Conservation (phyloP, 2,797 vertebrate species). For the Rachycentron canadum region DNA sequence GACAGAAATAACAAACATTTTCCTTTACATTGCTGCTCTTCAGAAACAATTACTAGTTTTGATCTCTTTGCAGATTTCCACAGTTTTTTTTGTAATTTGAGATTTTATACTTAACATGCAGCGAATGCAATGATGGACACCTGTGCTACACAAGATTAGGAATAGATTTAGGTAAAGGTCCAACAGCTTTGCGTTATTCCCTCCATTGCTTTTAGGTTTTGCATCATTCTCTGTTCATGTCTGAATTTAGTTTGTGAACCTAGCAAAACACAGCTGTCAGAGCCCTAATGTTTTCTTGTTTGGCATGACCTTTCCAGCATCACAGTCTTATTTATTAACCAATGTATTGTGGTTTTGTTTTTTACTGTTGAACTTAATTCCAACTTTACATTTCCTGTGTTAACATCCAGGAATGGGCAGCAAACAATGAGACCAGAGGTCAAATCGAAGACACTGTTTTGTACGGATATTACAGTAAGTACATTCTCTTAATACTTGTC, state of each 20-base stretch:
- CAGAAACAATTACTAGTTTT: not conserved
- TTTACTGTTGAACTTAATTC: constrained; percentile 10
- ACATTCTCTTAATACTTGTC: constrained; percentile 34
- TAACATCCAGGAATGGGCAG: constrained; percentile 91
- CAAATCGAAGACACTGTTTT: constrained; percentile 96
- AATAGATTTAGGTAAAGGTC: constrained; percentile 29
- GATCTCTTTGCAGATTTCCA: constrained; percentile 12
- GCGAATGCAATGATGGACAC: constrained; percentile 2
- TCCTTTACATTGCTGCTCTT: constrained; percentile 4
- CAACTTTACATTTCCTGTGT: constrained; percentile 36
- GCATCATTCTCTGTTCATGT: constrained; percentile 15
- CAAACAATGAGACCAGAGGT: constrained; percentile 91
- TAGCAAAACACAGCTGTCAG: constrained; percentile 22
- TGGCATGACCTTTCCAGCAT: not conserved
- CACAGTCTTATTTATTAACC: not conserved
- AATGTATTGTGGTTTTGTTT: not conserved
- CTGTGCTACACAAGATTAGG: constrained; percentile 7
- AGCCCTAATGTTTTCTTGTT: not conserved
- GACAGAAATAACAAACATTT: constrained; percentile 10
- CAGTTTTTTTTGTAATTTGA: not conserved
- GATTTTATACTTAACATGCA: constrained; percentile 3
- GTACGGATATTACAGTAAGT: constrained; percentile 98
- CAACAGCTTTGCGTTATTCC: constrained; percentile 15
- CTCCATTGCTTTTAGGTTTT: constrained; percentile 11
- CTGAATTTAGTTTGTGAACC: constrained; percentile 22